A percentile compares a stretch with the other conserved stretches of the same genome.
phyloP scores from a whole-genome alignment of 2,888 invertebrate species.

The Troides aeacus region DNA sequence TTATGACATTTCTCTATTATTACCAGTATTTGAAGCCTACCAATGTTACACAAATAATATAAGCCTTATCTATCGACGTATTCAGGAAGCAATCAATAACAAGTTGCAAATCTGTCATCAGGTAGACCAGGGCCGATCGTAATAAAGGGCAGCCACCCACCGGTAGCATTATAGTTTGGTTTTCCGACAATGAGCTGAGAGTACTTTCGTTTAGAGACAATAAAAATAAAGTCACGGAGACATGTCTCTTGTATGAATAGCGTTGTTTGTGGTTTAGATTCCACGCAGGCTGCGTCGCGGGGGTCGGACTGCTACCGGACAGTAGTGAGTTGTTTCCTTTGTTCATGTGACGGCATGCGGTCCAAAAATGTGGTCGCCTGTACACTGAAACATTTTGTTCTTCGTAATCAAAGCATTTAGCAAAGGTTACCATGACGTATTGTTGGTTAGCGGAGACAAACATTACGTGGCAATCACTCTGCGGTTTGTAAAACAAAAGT shows the following conservation, averaged over 20 bases:
- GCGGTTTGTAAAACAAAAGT: background rate
- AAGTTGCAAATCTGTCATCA: slow-evolving; percentile 66
- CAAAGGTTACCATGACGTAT: slow-evolving; percentile 35
- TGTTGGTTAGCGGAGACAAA: slow-evolving; percentile 1
- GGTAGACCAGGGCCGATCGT: slow-evolving; percentile 42
- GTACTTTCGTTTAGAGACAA: slow-evolving; percentile 52
- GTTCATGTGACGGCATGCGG: slow-evolving; percentile 67
- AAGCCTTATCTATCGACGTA: background rate
- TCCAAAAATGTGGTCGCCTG: slow-evolving; percentile 59
- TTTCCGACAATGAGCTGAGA: slow-evolving; percentile 57
- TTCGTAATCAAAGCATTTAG: slow-evolving; percentile 51
- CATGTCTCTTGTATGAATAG: slow-evolving; percentile 49
- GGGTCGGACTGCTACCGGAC: slow-evolving; percentile 64
- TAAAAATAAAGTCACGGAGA: slow-evolving; percentile 40
- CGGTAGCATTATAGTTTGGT: slow-evolving; percentile 72
- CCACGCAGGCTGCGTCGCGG: slow-evolving; percentile 53
- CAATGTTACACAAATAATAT: background rate
- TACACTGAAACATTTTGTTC: slow-evolving; percentile 50
- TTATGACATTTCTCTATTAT: too few relatives aligned
- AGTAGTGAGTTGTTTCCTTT: slow-evolving; percentile 56
- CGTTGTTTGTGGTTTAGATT: slow-evolving; percentile 73
- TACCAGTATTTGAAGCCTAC: too few relatives aligned
- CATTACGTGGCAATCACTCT: background rate
- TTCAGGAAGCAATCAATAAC: slow-evolving; percentile 63
- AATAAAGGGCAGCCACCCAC: slow-evolving; percentile 62